Base-by-base conservation (phyloP, 2,888 invertebrate species). In the Drosophila kuntzei region DNA sequence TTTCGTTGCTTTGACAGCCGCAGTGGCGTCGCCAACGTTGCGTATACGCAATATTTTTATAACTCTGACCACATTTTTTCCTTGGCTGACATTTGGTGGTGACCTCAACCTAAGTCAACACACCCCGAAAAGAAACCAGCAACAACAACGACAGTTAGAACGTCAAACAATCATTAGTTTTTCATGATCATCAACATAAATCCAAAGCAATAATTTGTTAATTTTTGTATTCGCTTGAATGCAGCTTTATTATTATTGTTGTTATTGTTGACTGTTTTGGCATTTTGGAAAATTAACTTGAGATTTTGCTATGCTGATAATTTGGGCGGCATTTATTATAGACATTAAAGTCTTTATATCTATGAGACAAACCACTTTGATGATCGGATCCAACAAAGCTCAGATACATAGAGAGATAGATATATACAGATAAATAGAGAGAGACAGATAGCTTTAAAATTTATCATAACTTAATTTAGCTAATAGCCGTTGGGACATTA, bases 21-120 rank as follows among this genome's bases (percentile, higher is more conserved):
- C 59, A 59, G 61, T 68, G 78, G 78, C 73, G 79, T 68, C 84
- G 75, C 18, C 58, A 63, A 64, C 77, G 59, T 50, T 59, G 84
- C 84, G 84, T 77, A 85, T 85, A 85, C 84, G 90, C 84, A 88
- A 89, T 79, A 74, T 74, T 79, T 67, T 58, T 78, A 70, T 63
- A 66, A 47, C 80, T 67, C 69, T 73, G 66, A 61, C 61, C 65
- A 74, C 51, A 77, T 51, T 50, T 5, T 22, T 54, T 41, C 37
- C 41, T 37, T 36, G 25, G 9, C 27, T 22, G 12, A 25, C 25
- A 12, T 54, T 51, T 22, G 36, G 53, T 39, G 51, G 63, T 80
- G 77, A 66, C 70, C 65, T 70, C 71, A 78, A 60, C 69, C 76
- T 76, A 51, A 67, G 73, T 66, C 73, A 71, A 79, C 73, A 68